These are phyloP conservation scores for Asteroscopus sphinx DNA, from an alignment of 2,888 invertebrate species.

Conservation along the genomic window DNA sequence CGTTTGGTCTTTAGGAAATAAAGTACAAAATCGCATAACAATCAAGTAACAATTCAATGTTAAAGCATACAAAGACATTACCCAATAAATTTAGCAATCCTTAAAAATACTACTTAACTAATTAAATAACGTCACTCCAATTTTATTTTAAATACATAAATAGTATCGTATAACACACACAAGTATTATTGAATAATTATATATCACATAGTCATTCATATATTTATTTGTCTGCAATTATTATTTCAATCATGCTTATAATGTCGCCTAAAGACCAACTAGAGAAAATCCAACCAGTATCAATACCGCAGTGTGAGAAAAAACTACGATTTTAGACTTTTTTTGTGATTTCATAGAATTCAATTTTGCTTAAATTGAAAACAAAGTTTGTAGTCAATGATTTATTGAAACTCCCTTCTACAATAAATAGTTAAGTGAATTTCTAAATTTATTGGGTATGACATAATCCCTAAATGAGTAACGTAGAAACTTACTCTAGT, in stretches of 20 bases:
- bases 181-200: constrained; percentile 49
- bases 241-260: constrained; percentile 70
- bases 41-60: constrained; percentile 64
- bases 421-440: constrained; percentile 78
- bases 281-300: constrained; percentile 73
- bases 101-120: constrained; percentile 79
- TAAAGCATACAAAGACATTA: constrained; percentile 76
- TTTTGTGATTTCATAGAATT: constrained; percentile 86
- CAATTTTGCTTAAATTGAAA: constrained; percentile 85
- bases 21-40: constrained; percentile 70
- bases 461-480: constrained; percentile 76
- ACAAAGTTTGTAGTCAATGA: constrained; percentile 68
- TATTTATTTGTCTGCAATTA: constrained; percentile 19
- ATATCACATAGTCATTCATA: constrained; percentile 48
- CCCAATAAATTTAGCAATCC: constrained; percentile 90
- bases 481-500: constrained; percentile 68
- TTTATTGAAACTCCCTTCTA: constrained; percentile 77
- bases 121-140: constrained; percentile 81
- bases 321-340: constrained; percentile 49
- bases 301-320: constrained; percentile 84
- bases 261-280: constrained; percentile 86
- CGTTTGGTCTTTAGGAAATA: constrained; percentile 89
- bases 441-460: constrained; percentile 89
- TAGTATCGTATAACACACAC: constrained; percentile 55
- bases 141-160: constrained; percentile 56